Evolutionary conservation across 92 coral and sea anemone genomes (phyloP).

Genomic region (Zoanthus solanderi): DNA sequence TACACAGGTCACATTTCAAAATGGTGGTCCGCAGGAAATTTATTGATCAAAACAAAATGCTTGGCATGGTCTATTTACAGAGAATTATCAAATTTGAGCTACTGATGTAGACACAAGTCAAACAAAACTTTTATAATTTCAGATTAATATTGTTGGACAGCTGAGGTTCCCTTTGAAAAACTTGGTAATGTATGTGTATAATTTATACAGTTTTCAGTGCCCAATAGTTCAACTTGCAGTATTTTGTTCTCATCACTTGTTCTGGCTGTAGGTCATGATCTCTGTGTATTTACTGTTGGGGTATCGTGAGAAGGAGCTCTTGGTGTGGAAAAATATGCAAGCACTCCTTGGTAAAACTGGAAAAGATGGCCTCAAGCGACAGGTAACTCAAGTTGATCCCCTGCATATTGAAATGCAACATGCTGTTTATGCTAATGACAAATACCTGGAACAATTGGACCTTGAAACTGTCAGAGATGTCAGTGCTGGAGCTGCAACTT

Average conservation of each 20-base stretch:
- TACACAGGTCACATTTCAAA: too few species aligned
- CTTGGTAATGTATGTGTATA: too few species aligned
- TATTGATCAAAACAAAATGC: too few species aligned
- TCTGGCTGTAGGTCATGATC: constrained; percentile 84
- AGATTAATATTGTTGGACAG: too few species aligned
- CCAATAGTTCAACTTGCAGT: too few species aligned
- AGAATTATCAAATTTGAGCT: too few species aligned
- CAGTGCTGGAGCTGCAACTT: constrained; percentile 99
- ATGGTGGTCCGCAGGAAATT: too few species aligned
- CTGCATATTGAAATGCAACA: constrained; percentile 82
- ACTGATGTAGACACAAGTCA: too few species aligned
- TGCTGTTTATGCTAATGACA: constrained; percentile 85
- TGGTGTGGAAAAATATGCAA: constrained; percentile 95
- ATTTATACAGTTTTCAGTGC: too few species aligned
- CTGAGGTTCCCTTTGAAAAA: too few species aligned
- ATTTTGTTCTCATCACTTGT: neutral
- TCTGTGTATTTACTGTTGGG: constrained; percentile 87
- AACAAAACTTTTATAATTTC: too few species aligned
- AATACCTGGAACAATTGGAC: constrained; percentile 82
- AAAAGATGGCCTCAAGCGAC: constrained; percentile 92
- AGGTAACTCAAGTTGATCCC: constrained; percentile 91
- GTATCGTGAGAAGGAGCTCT: constrained; percentile 88
- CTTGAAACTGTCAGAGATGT: constrained; percentile 91
- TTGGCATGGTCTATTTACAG: too few species aligned
- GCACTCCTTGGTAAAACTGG: constrained; percentile 98